phyloP scores from a whole-genome alignment of 2,797 vertebrate species.

The Naso thynnoides region DNA sequence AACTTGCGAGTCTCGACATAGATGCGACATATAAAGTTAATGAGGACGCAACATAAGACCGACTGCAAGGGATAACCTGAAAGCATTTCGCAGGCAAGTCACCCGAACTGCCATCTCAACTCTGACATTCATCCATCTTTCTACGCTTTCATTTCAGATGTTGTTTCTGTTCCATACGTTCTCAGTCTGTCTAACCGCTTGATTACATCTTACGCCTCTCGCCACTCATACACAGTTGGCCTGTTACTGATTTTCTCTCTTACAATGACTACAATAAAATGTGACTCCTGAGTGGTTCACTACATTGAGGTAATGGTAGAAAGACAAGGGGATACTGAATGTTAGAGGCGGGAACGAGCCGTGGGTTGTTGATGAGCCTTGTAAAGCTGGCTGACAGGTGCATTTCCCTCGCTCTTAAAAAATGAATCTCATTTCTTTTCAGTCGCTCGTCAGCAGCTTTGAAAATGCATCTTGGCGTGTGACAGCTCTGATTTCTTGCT shows the following conservation, averaged over 20 bases:
- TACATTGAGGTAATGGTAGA: background rate
- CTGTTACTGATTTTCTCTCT: conserved; percentile 20
- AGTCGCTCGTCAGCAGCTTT: background rate
- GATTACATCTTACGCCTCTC: conserved; percentile 1
- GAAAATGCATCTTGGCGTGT: conserved; percentile 23
- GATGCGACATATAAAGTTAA: conserved; percentile 63
- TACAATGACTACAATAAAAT: conserved; percentile 19
- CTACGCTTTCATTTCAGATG: conserved; percentile 25
- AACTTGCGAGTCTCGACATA: conserved; percentile 43
- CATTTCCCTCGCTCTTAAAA: conserved; percentile 8
- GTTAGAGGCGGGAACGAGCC: conserved; percentile 28
- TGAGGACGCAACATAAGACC: conserved; percentile 37
- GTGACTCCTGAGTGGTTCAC: conserved; percentile 8
- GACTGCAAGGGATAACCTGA: conserved; percentile 34
- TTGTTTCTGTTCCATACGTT: conserved; percentile 14
- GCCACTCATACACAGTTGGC: conserved; percentile 13
- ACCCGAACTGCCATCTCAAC: conserved; percentile 28
- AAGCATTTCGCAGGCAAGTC: conserved; percentile 34
- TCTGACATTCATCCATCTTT: conserved; percentile 42
- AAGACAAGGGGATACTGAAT: conserved; percentile 27
- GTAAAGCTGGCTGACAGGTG: conserved; percentile 34
- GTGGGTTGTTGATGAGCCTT: conserved; percentile 21
- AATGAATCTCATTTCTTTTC: background rate
- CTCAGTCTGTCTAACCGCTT: conserved; percentile 12
- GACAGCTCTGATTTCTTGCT: background rate